Evolutionary conservation across 2,797 vertebrate genomes (phyloP), one percentile per base, ranked within the genome.

Genomic region (Merluccius polli): DNA sequence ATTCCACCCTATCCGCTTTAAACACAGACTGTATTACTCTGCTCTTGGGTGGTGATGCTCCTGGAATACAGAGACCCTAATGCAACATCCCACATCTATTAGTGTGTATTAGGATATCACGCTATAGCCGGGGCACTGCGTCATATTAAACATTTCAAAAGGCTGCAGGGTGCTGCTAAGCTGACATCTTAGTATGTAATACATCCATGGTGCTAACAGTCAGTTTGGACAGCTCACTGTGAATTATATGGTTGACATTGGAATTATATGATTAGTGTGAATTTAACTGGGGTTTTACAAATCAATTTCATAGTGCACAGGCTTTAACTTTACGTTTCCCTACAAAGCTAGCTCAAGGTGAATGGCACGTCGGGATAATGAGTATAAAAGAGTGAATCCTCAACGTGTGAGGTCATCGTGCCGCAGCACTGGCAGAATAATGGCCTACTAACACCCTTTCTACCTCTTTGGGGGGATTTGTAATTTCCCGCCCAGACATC

Each of bases 181-280:
- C 89, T 89, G 90, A 89, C 88, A 81, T 89, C 81, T 89, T 86
- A 83, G 82, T 90, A 87, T 87, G 86, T 89, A 85, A 85, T 89
- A 87, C 80, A 80, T 88, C 85, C 77, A 41, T 78, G 84, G 85
- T 87, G 85, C 83, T 90, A 87, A 90, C 87, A 83, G 90, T 87
- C 88, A 89, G 80, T 86, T 87, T 77, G 80, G 87, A 84, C 82
- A 83, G 81, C 85, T 82, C 89, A 87, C 81, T 81, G 87, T 78
- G 83, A 88, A 87, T 91, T 88, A 82, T 87, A 77, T 83, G 84
- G 87, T 89, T 88, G 78, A 79, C 84, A 85, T 86, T 65, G 59
- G 59, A 65, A 65, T 65, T 65, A 65, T 65, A 65, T 27, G 59
- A 65, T 65, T 65, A 27, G 83, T 81, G 84, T 72, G 87, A 86